A percentile compares a stretch with the other conserved stretches of the same genome.
These are phyloP conservation scores for Bombyx mori DNA, from an alignment of 1,140 invertebrate genomes.

Conservation along the genomic window ASM3026992v2 NC_085109.1:7424001-7424500, in stretches of 20 bases:
- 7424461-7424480: background rate
- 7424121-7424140: conserved; percentile 81
- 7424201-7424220: no score
- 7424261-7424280: no score
- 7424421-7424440: background rate
- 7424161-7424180: conserved; percentile 81
- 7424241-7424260: no score
- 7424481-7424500: background rate
- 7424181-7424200: conserved; percentile 76
- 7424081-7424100: conserved; percentile 82
- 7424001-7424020: conserved; percentile 24
- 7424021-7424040: conserved; percentile 81
- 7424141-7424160: conserved; percentile 76
- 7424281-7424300: no score
- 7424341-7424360: no score
- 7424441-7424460: background rate
- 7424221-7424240: no score
- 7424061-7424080: conserved; percentile 82
- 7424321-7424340: no score
- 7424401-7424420: background rate
- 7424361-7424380: no score
- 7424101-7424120: conserved; percentile 83
- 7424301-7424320: no score
- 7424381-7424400: no score
- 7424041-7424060: conserved; percentile 81